Conservation (phyloP, 2,888 invertebrate species). For the Diploptera punctata region DNA sequence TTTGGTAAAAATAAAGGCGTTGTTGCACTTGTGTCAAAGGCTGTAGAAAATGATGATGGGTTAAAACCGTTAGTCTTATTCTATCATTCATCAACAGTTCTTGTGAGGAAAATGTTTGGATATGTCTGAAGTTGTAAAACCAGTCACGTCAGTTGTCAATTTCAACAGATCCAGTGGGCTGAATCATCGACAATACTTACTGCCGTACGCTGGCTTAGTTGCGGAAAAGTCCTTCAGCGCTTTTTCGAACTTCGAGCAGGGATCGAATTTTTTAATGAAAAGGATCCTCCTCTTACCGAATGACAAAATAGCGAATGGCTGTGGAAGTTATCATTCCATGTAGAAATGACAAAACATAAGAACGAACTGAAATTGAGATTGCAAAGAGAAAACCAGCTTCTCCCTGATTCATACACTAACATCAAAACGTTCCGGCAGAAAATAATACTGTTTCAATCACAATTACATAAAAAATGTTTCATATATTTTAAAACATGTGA, state of each 20-base stretch:
- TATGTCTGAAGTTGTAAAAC: constrained; percentile 49
- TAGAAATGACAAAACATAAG: constrained; percentile 45
- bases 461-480: not conserved
- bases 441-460: no score
- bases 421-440: constrained; percentile 44
- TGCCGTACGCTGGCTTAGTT: constrained; percentile 44
- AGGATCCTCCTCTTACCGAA: constrained; percentile 44
- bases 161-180: constrained; percentile 44
- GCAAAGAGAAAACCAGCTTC: constrained; percentile 44
- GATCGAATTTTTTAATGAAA: constrained; percentile 45
- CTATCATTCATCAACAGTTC: constrained; percentile 47
- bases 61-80: constrained; percentile 48
- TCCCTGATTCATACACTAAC: constrained; percentile 47
- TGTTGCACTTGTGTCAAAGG: constrained; percentile 47
- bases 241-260: constrained; percentile 44
- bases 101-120: constrained; percentile 47
- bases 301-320: constrained; percentile 45
- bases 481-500: constrained; percentile 46
- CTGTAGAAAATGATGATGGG: constrained; percentile 47
- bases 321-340: constrained; percentile 46
- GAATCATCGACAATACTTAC: constrained; percentile 42
- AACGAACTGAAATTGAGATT: constrained; percentile 41
- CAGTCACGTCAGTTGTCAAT: constrained; percentile 49
- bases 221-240: constrained; percentile 43
- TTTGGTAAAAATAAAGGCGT: constrained; percentile 45